Percentiles rank a stretch among this genome's conserved stretches.
phyloP scores from a whole-genome alignment of 1,140 invertebrate species.

The Matsumurasca onukii region DNA sequence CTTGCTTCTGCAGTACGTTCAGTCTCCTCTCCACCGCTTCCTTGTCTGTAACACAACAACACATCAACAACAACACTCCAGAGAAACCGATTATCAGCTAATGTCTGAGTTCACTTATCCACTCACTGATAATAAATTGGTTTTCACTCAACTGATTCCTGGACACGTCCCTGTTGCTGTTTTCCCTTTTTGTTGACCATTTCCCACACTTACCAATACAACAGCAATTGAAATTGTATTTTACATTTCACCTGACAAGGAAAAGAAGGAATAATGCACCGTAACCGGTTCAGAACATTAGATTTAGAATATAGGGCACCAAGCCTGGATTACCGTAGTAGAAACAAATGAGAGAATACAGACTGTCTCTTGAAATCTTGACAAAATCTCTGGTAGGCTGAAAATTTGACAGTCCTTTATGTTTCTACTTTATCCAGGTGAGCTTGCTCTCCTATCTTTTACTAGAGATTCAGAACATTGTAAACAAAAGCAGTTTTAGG shows the following conservation, averaged over 20 bases:
- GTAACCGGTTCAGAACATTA: no score
- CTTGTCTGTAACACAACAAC: conserved; percentile 67
- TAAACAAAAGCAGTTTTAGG: not conserved
- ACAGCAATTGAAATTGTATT: no score
- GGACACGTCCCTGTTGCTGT: not conserved
- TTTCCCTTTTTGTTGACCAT: not conserved
- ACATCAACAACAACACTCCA: no score
- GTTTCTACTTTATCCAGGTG: not conserved
- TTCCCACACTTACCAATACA: not conserved
- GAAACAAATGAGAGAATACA: no score
- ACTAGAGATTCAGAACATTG: not conserved
- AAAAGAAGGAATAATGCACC: no score
- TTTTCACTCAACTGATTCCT: not conserved
- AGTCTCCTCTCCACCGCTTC: conserved; percentile 90
- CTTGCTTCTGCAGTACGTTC: conserved; percentile 81
- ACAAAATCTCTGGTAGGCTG: not conserved
- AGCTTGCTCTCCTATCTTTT: not conserved
- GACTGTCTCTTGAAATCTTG: no score
- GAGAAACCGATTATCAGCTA: no score
- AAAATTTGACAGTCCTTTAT: not conserved
- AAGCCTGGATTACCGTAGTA: no score
- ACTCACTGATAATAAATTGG: not conserved
- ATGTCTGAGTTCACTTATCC: not conserved
- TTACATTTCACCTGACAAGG: no score
- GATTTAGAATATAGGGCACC: no score